Evolutionary conservation across 2,888 invertebrate species (phyloP), one percentile per base, ranked within the genome.

Genomic region (Metallyticus violacea): DNA sequence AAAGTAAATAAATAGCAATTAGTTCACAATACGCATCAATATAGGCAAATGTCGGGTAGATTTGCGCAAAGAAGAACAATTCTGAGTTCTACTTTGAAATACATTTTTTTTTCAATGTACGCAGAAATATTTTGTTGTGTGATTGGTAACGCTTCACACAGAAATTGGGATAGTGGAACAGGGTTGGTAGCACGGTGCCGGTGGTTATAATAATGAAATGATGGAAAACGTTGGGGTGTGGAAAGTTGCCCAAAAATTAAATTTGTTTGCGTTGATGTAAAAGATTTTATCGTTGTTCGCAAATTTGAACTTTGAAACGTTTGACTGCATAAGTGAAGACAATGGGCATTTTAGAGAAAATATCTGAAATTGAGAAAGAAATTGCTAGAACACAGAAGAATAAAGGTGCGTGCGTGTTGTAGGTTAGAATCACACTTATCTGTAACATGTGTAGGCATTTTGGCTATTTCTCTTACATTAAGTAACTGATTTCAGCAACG

Each of bases 271-370:
- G 7, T 40, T 40, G 15, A 15, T 0, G 40, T 62, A 62, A 62
- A 15, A 62, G 22, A 15, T 9, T 62, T 62, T 0, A 22, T 4
- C 3, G 40, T 22, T 62, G 40, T 9, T 3, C 1, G 40, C 22
- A 4, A 22, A 3, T 2, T 1, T 1, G 30, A 7, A 7, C 7
- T 6, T 7, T 6, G 3, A 6, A 62, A 40, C 1, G 15, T 62
- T 62, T 40, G 15, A 3, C 22, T 22, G 4, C 1, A 15, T 2
- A 62, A 40, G 7, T 9, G 2, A 15, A 62, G 22, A 62, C 40
- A 22, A 99, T 99, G 99, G 99, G 99, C 90, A 99, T 99, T 91
- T 93, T 99, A 89, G 99, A 99, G 91, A 99, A 99, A 94, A 99
- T 99, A 92, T 96, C 98, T 6, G 99, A 99, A 94, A 99, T 99